A percentile compares a stretch with the other conserved stretches of the same genome.
phyloP scores from a whole-genome alignment of 2,113 vertebrate species.

The Stegastes partitus region DNA sequence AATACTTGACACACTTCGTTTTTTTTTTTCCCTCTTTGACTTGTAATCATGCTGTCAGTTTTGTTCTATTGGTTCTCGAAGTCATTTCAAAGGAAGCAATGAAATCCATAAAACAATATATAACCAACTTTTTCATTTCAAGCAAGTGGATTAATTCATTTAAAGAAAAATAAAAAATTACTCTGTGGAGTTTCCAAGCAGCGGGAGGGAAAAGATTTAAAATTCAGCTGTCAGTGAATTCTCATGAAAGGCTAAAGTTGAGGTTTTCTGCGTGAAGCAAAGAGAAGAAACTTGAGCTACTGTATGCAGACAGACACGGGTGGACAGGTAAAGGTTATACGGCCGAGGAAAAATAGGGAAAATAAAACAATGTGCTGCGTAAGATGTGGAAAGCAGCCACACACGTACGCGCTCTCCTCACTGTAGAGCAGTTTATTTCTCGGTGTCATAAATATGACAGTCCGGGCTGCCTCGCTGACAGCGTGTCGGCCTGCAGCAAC shows the following conservation, averaged over 20 bases:
- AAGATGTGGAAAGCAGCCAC: conserved; percentile 9
- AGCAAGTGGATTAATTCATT: not conserved
- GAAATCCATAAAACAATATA: not conserved
- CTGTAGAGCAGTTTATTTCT: conserved; percentile 40
- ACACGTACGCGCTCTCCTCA: not conserved
- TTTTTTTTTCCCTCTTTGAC: not conserved
- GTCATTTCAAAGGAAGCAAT: too few relatives aligned
- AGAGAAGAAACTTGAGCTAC: not conserved
- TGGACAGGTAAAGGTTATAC: conserved; percentile 23
- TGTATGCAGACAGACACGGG: not conserved
- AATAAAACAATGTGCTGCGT: conserved; percentile 16
- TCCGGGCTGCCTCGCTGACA: conserved; percentile 47
- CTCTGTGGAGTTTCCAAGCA: not conserved
- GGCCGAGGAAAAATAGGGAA: conserved; percentile 2
- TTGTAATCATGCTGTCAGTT: not conserved
- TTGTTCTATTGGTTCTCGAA: not conserved
- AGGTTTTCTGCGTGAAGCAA: not conserved
- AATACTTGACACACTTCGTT: not conserved
- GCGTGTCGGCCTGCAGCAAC: conserved; percentile 36
- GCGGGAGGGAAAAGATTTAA: not conserved
- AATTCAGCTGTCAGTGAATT: conserved; percentile 35
- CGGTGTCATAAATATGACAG: conserved; percentile 59
- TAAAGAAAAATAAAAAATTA: not conserved
- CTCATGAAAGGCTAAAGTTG: conserved; percentile 49
- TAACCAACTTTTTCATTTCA: not conserved